These are phyloP conservation scores for Ceratina australensis DNA, from an alignment of 1,140 invertebrate species.

Conservation along the genomic window DNA sequence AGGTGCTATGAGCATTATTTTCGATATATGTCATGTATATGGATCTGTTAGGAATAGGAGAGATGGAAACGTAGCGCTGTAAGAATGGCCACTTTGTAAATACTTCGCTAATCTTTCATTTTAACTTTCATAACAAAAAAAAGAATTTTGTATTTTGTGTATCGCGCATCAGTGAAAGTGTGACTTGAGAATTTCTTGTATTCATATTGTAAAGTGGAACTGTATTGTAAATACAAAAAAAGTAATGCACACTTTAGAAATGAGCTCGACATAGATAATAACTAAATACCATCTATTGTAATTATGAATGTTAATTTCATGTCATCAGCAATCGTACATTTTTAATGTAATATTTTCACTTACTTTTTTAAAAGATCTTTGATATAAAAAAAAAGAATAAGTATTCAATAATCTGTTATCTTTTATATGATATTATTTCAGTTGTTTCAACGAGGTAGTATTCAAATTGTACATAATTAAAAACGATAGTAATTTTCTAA, in stretches of 20 bases:
- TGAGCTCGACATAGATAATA: constrained; percentile 18
- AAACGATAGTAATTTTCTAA: constrained; percentile 22
- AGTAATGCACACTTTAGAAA: constrained; percentile 31
- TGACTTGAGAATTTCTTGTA: constrained; percentile 45
- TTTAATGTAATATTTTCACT: constrained; percentile 40
- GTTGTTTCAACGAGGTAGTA: not conserved
- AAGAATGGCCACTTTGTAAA: constrained; percentile 55
- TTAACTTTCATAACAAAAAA: constrained; percentile 49
- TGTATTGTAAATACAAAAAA: constrained; percentile 54
- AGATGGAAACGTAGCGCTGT: constrained; percentile 32
- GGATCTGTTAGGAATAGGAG: constrained; percentile 48
- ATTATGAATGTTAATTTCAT: constrained; percentile 27
- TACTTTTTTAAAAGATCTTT: constrained; percentile 28
- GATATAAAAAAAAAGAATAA: constrained; percentile 7
- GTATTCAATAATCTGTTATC: not conserved
- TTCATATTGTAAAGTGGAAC: constrained; percentile 44
- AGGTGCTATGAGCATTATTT: constrained; percentile 27
- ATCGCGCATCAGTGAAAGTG: constrained; percentile 54
- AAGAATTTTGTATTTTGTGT: constrained; percentile 61
- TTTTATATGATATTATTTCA: constrained; percentile 5
- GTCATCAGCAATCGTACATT: constrained; percentile 15
- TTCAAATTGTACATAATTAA: constrained; percentile 15
- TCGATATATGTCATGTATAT: constrained; percentile 41
- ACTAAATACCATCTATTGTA: constrained; percentile 24
- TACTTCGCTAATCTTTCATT: constrained; percentile 54